Conservation (phyloP, 2,113 vertebrate genomes). For the Cairina moschata region DNA sequence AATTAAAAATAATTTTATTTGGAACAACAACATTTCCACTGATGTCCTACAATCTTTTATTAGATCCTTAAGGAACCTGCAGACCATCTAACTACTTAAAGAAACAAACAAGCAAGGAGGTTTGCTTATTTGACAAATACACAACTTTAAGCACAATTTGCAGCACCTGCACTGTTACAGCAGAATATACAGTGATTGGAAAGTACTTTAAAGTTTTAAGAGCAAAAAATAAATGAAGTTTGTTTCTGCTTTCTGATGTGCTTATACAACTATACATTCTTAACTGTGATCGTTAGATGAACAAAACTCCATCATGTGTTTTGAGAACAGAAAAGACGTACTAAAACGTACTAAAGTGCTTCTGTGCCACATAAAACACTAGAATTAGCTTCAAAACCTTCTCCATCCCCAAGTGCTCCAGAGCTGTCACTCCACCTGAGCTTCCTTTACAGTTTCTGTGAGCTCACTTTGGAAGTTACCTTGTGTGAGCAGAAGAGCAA, state of each 20-base stretch:
- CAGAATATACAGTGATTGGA: neutral
- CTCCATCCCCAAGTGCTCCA: neutral
- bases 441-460: neutral
- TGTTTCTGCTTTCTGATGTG: neutral
- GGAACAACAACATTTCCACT: neutral
- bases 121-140: neutral
- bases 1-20: neutral
- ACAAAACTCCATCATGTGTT: neutral
- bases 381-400: neutral
- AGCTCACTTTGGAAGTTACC: neutral
- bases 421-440: neutral
- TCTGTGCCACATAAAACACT: rapidly evolving
- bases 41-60: neutral
- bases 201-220: neutral
- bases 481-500: neutral
- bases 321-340: neutral
- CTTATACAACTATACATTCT: neutral
- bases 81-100: neutral
- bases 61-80: neutral
- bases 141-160: neutral
- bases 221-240: neutral
- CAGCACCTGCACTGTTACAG: neutral
- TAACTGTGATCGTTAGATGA: neutral
- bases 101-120: neutral
- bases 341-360: neutral